Evolutionary conservation across 2,888 invertebrate genomes (phyloP).

Genomic region (Tetanocera ferruginea): DNA sequence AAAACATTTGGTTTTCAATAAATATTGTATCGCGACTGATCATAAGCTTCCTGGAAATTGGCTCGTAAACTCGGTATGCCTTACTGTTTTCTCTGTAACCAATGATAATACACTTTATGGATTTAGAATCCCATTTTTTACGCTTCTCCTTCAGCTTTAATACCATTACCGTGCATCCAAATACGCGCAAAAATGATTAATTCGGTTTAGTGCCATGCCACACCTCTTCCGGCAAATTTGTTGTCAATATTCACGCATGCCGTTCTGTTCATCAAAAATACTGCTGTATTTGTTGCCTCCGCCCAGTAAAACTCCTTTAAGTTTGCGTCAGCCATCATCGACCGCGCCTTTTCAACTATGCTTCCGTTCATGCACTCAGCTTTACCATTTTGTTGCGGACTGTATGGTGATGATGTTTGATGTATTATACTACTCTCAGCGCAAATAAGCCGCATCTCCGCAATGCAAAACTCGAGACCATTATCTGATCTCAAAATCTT

Average conservation of each 20-base stretch:
- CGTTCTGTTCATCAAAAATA: neutral
- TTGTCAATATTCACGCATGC: neutral
- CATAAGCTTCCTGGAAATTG: neutral
- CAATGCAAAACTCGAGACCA: neutral
- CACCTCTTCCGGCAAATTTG: neutral
- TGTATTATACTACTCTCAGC: neutral
- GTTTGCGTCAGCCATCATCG: neutral
- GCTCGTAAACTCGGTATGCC: too few species aligned
- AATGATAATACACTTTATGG: too few species aligned
- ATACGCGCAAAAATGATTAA: neutral
- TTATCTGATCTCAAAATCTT: neutral
- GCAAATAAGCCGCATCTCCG: neutral
- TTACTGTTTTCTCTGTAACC: too few species aligned
- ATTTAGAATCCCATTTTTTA: conserved; percentile 5
- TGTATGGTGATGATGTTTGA: neutral
- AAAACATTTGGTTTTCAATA: too few species aligned
- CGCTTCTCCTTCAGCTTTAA: too few species aligned
- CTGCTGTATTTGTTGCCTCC: neutral
- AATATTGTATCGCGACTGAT: too few species aligned
- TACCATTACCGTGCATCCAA: neutral
- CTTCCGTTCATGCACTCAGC: neutral
- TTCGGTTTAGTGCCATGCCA: neutral
- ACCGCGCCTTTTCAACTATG: neutral
- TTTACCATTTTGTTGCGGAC: neutral
- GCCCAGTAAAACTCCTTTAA: neutral